Conservation (phyloP, 1,140 invertebrate genomes). For the Helicoverpa armigera region DNA sequence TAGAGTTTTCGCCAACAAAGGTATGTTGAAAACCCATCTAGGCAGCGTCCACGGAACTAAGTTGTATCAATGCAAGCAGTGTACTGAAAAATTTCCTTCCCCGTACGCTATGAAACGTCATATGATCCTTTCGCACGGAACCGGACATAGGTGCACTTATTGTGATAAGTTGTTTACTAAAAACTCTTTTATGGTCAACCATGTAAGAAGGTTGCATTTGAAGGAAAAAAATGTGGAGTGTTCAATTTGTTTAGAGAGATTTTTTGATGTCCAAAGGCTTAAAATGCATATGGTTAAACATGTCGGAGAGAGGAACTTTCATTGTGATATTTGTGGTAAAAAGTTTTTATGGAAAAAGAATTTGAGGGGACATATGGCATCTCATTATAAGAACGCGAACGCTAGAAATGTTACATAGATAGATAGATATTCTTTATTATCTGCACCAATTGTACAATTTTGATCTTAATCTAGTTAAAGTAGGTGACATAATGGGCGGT, state of each 20-base stretch:
- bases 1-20: constrained; percentile 61
- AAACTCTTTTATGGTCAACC: constrained; percentile 72
- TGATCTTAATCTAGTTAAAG: too few relatives aligned
- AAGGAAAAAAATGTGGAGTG: constrained; percentile 78
- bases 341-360: constrained; percentile 83
- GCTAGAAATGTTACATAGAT: constrained; percentile 22
- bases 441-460: too few relatives aligned
- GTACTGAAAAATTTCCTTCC: constrained; percentile 69
- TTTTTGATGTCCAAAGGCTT: constrained; percentile 84
- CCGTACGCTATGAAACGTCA: constrained; percentile 68
- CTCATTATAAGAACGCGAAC: constrained; percentile 54
- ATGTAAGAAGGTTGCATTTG: constrained; percentile 70
- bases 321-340: constrained; percentile 89
- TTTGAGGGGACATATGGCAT: constrained; percentile 69
- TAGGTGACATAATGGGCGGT: too few relatives aligned
- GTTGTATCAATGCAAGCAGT: constrained; percentile 63
- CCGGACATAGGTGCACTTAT: constrained; percentile 68
- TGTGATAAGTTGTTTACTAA: constrained; percentile 71
- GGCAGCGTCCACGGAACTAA: constrained; percentile 67
- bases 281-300: constrained; percentile 85
- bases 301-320: constrained; percentile 91
- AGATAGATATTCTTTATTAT: too few relatives aligned
- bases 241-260: constrained; percentile 72
- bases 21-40: constrained; percentile 55
- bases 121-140: constrained; percentile 61